Evolutionary conservation across 2,888 invertebrate genomes (phyloP).

Genomic region (Pachliopta kotzebuea): DNA sequence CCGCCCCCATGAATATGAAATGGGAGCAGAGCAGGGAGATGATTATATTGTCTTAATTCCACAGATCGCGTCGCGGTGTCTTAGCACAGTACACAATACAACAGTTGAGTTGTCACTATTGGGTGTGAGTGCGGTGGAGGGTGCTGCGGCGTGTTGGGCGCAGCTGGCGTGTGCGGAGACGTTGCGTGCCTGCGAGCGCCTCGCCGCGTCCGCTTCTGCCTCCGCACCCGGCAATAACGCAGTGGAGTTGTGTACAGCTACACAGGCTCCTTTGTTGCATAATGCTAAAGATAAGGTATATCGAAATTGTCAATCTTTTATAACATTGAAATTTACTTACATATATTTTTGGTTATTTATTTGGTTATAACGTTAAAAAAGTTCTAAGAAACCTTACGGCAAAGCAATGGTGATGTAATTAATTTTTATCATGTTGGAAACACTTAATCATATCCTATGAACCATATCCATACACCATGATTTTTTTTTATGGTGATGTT

Average conservation of each 20-base stretch:
- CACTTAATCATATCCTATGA: no score
- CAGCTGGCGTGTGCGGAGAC: conserved; percentile 95
- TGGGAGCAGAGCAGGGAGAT: no score
- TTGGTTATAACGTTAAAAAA: no score
- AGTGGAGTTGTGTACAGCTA: conserved; percentile 81
- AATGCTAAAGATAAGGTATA: conserved; percentile 92
- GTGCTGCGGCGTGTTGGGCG: conserved; percentile 95
- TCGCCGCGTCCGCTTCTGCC: conserved; percentile 85
- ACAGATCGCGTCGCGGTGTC: conserved; percentile 91
- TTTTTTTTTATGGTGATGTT: no score
- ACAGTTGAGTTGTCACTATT: conserved; percentile 91
- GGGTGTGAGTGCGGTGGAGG: conserved; percentile 88
- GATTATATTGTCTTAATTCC: not conserved
- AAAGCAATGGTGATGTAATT: no score
- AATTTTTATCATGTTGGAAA: no score
- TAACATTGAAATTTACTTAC: no score
- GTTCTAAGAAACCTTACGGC: no score
- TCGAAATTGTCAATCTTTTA: not conserved
- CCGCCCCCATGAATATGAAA: no score
- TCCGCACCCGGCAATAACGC: conserved; percentile 86
- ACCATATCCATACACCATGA: no score
- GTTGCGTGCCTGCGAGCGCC: conserved; percentile 87
- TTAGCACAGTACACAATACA: conserved; percentile 94
- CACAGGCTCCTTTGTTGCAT: conserved; percentile 93
- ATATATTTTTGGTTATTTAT: no score